Base-by-base conservation (phyloP, 2,113 vertebrate species). In the Xiphorhynchus elegans region DNA sequence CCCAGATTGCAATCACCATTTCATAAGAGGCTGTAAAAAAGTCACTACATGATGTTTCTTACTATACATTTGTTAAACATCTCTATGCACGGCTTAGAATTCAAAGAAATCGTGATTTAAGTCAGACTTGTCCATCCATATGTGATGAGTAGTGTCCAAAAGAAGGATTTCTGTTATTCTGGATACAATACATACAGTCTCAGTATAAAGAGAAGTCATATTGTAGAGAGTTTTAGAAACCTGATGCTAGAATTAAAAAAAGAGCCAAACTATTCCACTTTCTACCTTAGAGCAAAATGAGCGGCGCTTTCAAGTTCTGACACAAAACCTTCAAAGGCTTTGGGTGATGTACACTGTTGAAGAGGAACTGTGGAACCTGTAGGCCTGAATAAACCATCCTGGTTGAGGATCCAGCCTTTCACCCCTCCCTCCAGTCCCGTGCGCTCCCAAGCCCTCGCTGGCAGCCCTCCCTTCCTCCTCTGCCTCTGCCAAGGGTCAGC, bases 291-390 rank as follows among this genome's bases (percentile, higher is more conserved):
- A 96, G 88, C 76, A 96, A 96, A 93, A 96, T 95, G 73, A 97
- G 93, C 87, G 97, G 94, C 82, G 91, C 93, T 97, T 92, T 97
- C 89, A 95, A 97, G 91, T 90, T 94, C 44, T 78, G 78, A 81
- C 56, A 78, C 92, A 96, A 85, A 87, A 93, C 93, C 97, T 97
- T 98, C 95, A 97, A 97, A 89, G 87, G 88, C 89, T 94, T 67
- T 84, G 73, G 56, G 85, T 58, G 58, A 95, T 47, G 18, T 63
- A 88, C 49, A 21, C 52, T 44, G 55, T 75, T 90, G 85, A 92
- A 95, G 92, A 74, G 59, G 72, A 39, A 95, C 74, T 84, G 59
- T 46, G 79, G 94, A 76, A 96, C 89, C 33, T 79, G 66, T n/a
- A 89, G 55, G 74, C 42, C 81, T 77, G 84, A 97, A 92, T 93